Conservation (phyloP, 2,113 vertebrate species). For the Menura novaehollandiae region DNA sequence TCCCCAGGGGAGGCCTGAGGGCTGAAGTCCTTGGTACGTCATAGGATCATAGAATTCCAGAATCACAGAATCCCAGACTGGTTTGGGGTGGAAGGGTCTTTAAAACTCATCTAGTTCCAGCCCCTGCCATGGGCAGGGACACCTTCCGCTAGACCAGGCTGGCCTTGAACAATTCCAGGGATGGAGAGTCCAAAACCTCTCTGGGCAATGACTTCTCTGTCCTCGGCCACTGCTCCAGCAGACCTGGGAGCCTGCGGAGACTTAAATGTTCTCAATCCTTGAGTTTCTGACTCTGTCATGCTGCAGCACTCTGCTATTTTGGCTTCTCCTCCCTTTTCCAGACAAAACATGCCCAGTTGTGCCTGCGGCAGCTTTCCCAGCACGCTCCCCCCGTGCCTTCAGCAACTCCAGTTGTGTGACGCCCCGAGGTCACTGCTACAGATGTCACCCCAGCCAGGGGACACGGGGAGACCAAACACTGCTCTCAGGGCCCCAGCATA, state of each 20-base stretch:
- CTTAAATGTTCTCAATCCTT: not conserved
- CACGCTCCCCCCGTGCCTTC: fast-evolving
- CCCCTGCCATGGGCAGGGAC: not conserved
- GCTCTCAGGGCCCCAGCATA: not conserved
- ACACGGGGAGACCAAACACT: not conserved
- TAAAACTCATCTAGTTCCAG: fast-evolving
- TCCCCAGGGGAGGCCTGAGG: not conserved
- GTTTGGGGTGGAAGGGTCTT: not conserved
- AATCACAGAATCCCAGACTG: not conserved
- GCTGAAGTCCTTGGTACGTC: not conserved
- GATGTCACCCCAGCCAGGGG: not conserved
- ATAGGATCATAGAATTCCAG: not conserved
- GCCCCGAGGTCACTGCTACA: not conserved
- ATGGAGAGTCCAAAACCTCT: not conserved
- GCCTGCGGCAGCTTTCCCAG: not conserved
- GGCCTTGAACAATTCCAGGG: not conserved
- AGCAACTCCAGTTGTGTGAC: not conserved
- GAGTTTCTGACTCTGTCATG: not conserved
- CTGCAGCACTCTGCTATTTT: not conserved
- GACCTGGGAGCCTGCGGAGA: not conserved
- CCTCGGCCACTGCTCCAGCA: not conserved
- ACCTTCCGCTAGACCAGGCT: not conserved
- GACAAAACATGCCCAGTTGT: not conserved
- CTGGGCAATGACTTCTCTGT: fast-evolving
- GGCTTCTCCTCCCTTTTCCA: not conserved